Percentiles rank a stretch among this genome's conserved stretches.
Conservation (phyloP, 2,113 vertebrate species). For the Holacanthus passer region DNA sequence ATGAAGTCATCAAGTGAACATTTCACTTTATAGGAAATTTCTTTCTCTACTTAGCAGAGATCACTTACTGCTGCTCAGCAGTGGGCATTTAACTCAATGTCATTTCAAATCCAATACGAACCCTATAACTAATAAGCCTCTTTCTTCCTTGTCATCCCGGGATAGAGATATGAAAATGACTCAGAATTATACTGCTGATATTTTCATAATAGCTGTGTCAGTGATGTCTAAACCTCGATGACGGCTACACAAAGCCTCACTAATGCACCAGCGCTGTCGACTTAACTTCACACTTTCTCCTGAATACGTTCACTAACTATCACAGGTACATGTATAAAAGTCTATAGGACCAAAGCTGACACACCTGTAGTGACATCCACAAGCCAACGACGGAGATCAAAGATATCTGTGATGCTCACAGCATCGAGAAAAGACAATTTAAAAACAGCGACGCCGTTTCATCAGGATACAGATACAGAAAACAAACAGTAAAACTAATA, state of each 20-base stretch:
- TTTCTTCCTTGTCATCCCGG: background rate
- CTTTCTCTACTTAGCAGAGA: slow-evolving; percentile 5
- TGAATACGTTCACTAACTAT: background rate
- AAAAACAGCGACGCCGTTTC: background rate
- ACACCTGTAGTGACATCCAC: background rate
- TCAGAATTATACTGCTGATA: background rate
- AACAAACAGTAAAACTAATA: background rate
- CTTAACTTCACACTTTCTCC: background rate
- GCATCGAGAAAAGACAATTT: background rate
- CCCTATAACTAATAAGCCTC: slow-evolving; percentile 19
- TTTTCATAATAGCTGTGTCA: slow-evolving; percentile 39
- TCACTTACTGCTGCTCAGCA: background rate
- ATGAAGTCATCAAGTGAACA: slow-evolving; percentile 52
- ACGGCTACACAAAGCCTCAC: background rate
- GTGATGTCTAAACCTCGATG: slow-evolving; percentile 5
- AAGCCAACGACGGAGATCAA: no score
- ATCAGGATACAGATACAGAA: background rate
- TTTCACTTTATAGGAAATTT: slow-evolving; percentile 16
- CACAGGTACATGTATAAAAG: background rate
- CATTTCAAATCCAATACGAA: slow-evolving; percentile 24
- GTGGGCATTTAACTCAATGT: background rate
- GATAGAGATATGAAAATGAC: slow-evolving; percentile 12
- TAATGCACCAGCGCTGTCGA: background rate
- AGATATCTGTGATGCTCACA: background rate
- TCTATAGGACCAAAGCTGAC: background rate